Evolutionary conservation across 2,888 invertebrate species (phyloP), one percentile per base, ranked within the genome.

Genomic region (Pristionchus arcanus): DNA sequence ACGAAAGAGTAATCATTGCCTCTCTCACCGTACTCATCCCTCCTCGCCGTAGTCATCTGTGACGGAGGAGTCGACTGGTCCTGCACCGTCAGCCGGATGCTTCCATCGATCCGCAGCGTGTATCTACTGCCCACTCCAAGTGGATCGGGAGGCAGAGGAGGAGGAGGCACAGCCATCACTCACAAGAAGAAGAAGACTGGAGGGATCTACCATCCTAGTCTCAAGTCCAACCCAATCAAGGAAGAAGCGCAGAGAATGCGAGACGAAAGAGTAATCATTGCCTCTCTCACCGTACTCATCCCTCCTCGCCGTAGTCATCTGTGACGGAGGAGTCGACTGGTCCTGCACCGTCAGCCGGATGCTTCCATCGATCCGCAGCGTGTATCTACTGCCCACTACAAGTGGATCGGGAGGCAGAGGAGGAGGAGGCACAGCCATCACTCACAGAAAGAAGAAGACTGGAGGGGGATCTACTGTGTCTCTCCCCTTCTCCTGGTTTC

Each of bases 51-150:
- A 16, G 88, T 74, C 88, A 71, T 53, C 55, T 68, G 87, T 4
- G 42, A 16, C 42, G 53, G 19, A 49, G 42, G 19, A 4, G 68
- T 16, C 28, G n/a, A 34, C 28, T 37, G 53, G 19, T 42, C 74
- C 77, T 42, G 74, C 16, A 83, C 83, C n/a, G 89, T 89, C 83
- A 88, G n/a, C 31, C 87, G 49, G 28, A 88, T 37, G 55, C 55
- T 88, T 11, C 87, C 87, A 88, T 88, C 87, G 87, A 88, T 88
- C 19, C 87, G 74, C 25, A 88, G 53, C 28, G 87, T 88, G 37
- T 74, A 88, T 11, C 55, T 19, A 21, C 74, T 37, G 68, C 87
- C 84, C 21, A 66, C 15, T 11, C 37, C 85, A 11, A 63, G 85
- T 28, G 83, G 83, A 16, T 34, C 59, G 53, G 85, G 63, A 63